A percentile compares a stretch with the other conserved stretches of the same genome.
phyloP scores from a whole-genome alignment of 1,140 invertebrate species.

The Tetramorium parvispinum region DNA sequence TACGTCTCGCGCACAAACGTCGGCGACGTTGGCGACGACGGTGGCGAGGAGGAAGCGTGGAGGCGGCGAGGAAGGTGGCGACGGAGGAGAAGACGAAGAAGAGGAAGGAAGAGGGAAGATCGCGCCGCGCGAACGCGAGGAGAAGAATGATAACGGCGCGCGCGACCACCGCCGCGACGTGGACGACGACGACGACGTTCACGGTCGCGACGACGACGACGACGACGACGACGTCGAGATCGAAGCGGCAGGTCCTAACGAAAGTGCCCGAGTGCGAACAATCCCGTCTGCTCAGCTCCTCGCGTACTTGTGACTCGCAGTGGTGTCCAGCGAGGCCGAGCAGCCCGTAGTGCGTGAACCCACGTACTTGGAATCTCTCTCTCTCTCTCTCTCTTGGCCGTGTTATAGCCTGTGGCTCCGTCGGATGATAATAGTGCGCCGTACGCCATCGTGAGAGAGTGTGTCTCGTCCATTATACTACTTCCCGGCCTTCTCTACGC shows the following conservation, averaged over 20 bases:
- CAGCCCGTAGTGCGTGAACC: neutral
- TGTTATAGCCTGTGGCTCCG: too few species aligned
- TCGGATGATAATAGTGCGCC: slow-evolving; percentile 20
- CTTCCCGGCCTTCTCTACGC: neutral
- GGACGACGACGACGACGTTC: neutral
- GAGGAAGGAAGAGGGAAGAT: neutral
- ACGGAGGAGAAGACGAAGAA: slow-evolving; percentile 12
- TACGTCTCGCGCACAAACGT: slow-evolving; percentile 9
- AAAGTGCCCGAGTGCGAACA: slow-evolving; percentile 12
- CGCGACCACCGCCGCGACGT: slow-evolving; percentile 27
- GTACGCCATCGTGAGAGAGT: neutral
- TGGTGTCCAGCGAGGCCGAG: neutral
- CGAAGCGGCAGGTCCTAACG: slow-evolving; percentile 15
- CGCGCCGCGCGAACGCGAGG: slow-evolving; percentile 11
- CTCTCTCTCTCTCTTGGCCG: too few species aligned
- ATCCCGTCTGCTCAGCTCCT: slow-evolving; percentile 12
- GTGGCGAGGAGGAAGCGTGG: slow-evolving; percentile 48
- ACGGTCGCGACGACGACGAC: neutral
- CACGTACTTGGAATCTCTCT: too few species aligned
- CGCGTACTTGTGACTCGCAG: slow-evolving; percentile 63
- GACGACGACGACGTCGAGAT: slow-evolving; percentile 17
- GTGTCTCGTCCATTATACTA: neutral
- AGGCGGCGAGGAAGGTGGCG: neutral
- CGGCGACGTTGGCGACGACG: slow-evolving; percentile 46
- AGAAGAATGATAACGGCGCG: slow-evolving; percentile 50